Percentiles rank a stretch among this genome's conserved stretches.
Evolutionary conservation across 2,888 invertebrate species (phyloP).

Genomic region (Epirrhoe alternata): DNA sequence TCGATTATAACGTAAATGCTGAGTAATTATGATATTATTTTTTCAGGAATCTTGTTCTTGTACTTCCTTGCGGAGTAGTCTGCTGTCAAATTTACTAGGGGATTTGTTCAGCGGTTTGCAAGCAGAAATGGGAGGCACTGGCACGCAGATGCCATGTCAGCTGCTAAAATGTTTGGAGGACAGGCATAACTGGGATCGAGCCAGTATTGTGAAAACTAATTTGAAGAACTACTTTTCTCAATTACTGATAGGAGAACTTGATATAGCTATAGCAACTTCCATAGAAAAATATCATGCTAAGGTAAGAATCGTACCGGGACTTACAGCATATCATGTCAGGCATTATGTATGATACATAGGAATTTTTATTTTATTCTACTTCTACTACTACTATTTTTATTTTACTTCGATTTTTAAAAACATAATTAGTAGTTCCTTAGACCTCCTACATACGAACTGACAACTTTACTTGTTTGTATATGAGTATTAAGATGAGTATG

Average conservation of each 20-base stretch:
- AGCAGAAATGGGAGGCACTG: conserved; percentile 58
- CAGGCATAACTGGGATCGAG: conserved; percentile 72
- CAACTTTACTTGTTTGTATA: too few species aligned
- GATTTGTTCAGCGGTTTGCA: conserved; percentile 73
- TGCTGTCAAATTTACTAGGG: conserved; percentile 65
- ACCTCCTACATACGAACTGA: too few species aligned
- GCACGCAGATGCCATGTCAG: conserved; percentile 71
- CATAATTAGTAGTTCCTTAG: too few species aligned
- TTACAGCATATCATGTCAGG: too few species aligned
- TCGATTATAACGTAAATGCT: conserved; percentile 5
- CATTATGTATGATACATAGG: too few species aligned
- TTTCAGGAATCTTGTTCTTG: conserved; percentile 74
- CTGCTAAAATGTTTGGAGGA: conserved; percentile 77
- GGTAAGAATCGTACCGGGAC: conserved; percentile 48
- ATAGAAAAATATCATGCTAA: conserved; percentile 77
- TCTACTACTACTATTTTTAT: too few species aligned
- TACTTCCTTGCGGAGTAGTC: conserved; percentile 64
- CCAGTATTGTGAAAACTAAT: conserved; percentile 63
- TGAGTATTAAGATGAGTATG: too few species aligned
- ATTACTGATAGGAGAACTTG: conserved; percentile 68
- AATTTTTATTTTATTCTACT: too few species aligned
- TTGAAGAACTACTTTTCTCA: conserved; percentile 66
- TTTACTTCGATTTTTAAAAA: neutral
- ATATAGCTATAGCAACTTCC: conserved; percentile 75
- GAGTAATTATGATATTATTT: conserved; percentile 18